These are phyloP conservation scores for Allolobophora icterica DNA, from an alignment of 2,888 invertebrate genomes.

Conservation along the genomic window DNA sequence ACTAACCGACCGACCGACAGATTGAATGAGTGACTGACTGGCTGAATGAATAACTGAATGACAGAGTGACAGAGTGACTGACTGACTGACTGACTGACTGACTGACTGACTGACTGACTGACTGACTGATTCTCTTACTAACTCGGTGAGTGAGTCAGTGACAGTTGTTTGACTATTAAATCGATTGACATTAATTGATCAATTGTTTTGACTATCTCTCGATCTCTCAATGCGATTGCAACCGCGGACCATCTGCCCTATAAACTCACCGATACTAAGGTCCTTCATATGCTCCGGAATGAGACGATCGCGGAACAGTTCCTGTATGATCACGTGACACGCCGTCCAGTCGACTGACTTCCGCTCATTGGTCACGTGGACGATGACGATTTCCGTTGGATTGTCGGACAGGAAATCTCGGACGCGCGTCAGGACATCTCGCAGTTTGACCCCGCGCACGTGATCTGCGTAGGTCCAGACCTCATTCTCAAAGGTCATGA, in stretches of 20 bases:
- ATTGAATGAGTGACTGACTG: no score
- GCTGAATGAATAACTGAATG: no score
- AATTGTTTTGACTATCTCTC: background rate
- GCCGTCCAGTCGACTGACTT: conserved; percentile 45
- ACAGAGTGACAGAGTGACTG: no score
- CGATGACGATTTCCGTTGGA: conserved; percentile 42
- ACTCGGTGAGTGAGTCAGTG: no score
- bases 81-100: no score
- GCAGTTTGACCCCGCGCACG: conserved; percentile 40
- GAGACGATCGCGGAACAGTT: conserved; percentile 41
- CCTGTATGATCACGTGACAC: conserved; percentile 34
- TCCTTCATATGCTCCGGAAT: conserved; percentile 43
- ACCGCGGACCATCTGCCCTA: background rate
- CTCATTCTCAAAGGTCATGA: conserved; percentile 42
- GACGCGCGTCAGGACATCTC: conserved; percentile 40
- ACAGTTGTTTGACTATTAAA: no score
- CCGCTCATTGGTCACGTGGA: conserved; percentile 40
- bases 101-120: no score
- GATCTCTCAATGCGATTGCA: background rate
- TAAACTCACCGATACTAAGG: conserved; percentile 42
- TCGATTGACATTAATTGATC: background rate
- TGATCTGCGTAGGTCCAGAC: conserved; percentile 40
- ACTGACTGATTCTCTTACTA: no score
- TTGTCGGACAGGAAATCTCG: conserved; percentile 42
- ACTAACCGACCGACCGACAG: no score